Percentiles rank a stretch among this genome's conserved stretches.
phyloP scores from a whole-genome alignment of 2,888 invertebrate genomes.

The Synanthedon vespiformis region DNA sequence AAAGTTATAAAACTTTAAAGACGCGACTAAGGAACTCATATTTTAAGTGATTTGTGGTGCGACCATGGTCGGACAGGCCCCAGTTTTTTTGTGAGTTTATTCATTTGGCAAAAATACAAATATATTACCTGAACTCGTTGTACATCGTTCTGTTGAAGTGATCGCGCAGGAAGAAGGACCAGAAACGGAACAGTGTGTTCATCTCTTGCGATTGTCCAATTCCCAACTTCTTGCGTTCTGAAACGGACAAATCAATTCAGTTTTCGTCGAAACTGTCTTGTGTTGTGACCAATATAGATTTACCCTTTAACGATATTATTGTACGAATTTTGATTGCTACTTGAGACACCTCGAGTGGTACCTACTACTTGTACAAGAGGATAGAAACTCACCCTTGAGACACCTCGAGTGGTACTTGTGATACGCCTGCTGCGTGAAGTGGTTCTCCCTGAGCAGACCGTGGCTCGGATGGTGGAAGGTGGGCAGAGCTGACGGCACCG shows the following conservation, averaged over 20 bases:
- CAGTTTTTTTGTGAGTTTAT: too few relatives aligned
- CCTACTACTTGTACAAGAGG: slow-evolving; percentile 78
- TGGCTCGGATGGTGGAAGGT: slow-evolving; percentile 97
- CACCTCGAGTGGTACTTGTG: slow-evolving; percentile 96
- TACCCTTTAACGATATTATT: not conserved
- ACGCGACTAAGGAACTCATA: too few relatives aligned
- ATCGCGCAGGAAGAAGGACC: slow-evolving; percentile 99
- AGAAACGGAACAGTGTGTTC: slow-evolving; percentile 99
- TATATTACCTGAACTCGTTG: slow-evolving; percentile 82
- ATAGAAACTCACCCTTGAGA: slow-evolving; percentile 77
- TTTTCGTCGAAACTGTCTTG: not conserved
- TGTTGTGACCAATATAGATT: not conserved
- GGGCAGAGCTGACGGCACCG: slow-evolving; percentile 85
- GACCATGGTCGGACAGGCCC: too few relatives aligned
- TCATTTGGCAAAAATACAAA: not conserved
- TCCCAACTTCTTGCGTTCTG: slow-evolving; percentile 93
- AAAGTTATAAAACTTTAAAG: too few relatives aligned
- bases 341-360: slow-evolving; percentile 90
- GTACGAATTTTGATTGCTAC: too few relatives aligned
- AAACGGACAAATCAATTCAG: not conserved
- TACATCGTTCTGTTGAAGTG: slow-evolving; percentile 99
- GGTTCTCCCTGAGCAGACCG: slow-evolving; percentile 92
- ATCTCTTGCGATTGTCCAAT: slow-evolving; percentile 97
- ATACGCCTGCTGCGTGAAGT: slow-evolving; percentile 98
- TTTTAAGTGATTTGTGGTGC: too few relatives aligned